These are phyloP conservation scores for Dipus sagitta DNA, from an alignment of 2,797 vertebrate genomes.

Conservation along the genomic window DNA sequence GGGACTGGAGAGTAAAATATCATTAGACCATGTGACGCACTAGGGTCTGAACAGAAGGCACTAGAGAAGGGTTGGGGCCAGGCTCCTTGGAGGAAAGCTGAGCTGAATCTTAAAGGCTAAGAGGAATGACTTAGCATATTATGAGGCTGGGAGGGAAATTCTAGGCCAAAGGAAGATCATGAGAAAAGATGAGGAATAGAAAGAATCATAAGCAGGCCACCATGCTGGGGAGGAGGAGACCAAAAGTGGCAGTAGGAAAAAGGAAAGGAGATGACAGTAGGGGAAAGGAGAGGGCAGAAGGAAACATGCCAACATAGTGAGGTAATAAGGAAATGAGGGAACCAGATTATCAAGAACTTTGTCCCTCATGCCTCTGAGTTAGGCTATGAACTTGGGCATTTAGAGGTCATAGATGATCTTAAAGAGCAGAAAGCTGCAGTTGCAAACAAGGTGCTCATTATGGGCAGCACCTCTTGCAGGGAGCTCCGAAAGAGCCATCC, in stretches of 20 bases:
- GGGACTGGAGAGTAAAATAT: not conserved
- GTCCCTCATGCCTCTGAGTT: not conserved
- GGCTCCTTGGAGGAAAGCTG: not conserved
- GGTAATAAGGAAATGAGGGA: not conserved
- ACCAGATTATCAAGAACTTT: not conserved
- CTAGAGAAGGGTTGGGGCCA: fast-evolving
- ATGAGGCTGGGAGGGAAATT: not conserved
- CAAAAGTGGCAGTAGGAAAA: not conserved
- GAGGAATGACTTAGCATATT: not conserved
- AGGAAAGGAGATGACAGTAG: too few species aligned
- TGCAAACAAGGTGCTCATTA: not conserved
- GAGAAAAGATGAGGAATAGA: not conserved
- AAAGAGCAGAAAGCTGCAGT: not conserved
- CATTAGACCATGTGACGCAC: not conserved
- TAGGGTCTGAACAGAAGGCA: not conserved
- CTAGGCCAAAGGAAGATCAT: not conserved
- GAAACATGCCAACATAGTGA: not conserved
- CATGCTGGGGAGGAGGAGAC: not conserved
- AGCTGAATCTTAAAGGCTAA: not conserved
- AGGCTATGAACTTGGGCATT: not conserved
- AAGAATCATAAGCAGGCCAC: not conserved
- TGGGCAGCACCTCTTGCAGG: not conserved
- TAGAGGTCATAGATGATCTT: not conserved
- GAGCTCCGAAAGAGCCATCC: not conserved
- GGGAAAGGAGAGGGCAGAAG: not conserved